Evolutionary conservation across 92 coral and sea anemone species (phyloP).

Genomic region (Porites rus): DNA sequence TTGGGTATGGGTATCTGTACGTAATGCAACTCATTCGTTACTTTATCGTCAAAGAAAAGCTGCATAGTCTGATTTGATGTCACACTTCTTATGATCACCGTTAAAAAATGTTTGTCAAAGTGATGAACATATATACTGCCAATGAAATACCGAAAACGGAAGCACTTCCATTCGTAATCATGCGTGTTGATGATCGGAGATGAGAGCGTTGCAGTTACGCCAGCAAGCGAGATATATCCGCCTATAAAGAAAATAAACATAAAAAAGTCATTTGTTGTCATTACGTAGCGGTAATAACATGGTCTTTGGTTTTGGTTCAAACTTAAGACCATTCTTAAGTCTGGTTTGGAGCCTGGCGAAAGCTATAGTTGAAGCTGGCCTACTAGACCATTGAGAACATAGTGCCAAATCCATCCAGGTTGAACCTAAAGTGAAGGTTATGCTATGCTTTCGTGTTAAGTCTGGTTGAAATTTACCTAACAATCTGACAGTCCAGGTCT

Average conservation of each 20-base stretch:
- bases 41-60: conserved; percentile 20
- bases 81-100: not conserved
- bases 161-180: conserved; percentile 62
- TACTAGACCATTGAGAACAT: too few species aligned
- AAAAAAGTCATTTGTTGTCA: too few species aligned
- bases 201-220: not conserved
- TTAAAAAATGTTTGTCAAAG: not conserved
- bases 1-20: conserved; percentile 25
- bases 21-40: not conserved
- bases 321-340: too few species aligned
- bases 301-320: too few species aligned
- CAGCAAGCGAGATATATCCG: conserved; percentile 2
- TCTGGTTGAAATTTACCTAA: too few species aligned
- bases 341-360: too few species aligned
- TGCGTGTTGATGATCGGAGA: conserved; percentile 39
- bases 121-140: not conserved
- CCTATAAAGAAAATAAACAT: not conserved
- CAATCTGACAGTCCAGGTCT: too few species aligned
- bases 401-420: too few species aligned
- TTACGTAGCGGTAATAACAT: too few species aligned
- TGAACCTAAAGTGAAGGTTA: too few species aligned
- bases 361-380: too few species aligned
- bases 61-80: not conserved
- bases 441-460: too few species aligned
- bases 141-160: conserved; percentile 61